Conservation (phyloP, 2,797 vertebrate genomes). For the Megaceryle alcyon region DNA sequence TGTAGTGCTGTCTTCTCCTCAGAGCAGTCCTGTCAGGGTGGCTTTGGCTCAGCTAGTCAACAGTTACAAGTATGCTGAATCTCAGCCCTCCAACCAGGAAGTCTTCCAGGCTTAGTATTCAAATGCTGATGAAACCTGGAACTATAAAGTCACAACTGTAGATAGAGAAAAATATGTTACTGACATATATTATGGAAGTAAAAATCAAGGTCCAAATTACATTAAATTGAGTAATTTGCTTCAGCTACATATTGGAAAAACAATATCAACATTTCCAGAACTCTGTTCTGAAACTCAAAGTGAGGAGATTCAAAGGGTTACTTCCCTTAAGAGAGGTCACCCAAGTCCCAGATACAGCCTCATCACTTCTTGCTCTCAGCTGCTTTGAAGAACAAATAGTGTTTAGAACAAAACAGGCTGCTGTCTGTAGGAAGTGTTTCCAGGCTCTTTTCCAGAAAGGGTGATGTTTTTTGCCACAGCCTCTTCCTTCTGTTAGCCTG, state of each 20-base stretch:
- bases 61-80: neutral
- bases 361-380: conserved; percentile 21
- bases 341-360: neutral
- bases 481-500: conserved; percentile 44
- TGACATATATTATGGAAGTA: neutral
- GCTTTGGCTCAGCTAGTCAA: neutral
- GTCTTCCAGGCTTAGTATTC: neutral
- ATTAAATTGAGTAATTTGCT: neutral
- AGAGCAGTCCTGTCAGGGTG: neutral
- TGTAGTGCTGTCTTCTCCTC: neutral
- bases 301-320: neutral
- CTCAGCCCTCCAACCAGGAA: fast-evolving
- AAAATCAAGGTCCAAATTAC: neutral
- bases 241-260: neutral
- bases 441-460: conserved; percentile 59
- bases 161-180: neutral
- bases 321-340: neutral
- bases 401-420: conserved; percentile 48
- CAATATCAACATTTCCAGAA: neutral
- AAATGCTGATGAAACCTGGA: neutral
- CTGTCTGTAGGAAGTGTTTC: conserved; percentile 56
- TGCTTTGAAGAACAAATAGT: conserved; percentile 40
- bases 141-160: neutral
- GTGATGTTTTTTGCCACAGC: conserved; percentile 28
- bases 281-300: neutral